Evolutionary conservation across 2,888 invertebrate species (phyloP).

Genomic region (Diadromus collaris): DNA sequence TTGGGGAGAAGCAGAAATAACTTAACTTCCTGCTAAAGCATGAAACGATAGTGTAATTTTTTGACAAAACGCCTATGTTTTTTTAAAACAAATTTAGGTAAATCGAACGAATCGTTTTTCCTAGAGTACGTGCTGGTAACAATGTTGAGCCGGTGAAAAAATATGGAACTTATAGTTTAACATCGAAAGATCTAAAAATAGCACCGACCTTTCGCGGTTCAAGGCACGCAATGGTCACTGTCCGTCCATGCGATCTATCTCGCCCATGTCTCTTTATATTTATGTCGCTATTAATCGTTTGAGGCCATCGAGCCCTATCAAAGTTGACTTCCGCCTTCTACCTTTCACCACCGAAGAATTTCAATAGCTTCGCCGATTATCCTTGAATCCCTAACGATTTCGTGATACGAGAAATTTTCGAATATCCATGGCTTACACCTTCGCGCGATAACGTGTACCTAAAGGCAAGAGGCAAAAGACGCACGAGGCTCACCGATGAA

Average conservation of each 20-base stretch:
- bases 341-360: not conserved
- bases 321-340: not conserved
- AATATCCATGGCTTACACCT: not conserved
- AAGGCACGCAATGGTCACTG: not conserved
- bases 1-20: no score
- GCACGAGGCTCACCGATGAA: not conserved
- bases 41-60: no score
- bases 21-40: no score
- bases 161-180: no score
- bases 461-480: not conserved
- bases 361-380: not conserved
- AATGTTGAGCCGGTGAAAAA: no score
- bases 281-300: not conserved
- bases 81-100: no score
- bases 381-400: not conserved
- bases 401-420: not conserved
- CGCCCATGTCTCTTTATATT: not conserved
- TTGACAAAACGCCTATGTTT: no score
- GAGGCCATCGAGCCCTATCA: not conserved
- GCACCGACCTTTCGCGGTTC: not conserved
- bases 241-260: not conserved
- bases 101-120: not conserved
- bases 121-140: not conserved
- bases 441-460: not conserved
- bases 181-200: not conserved